phyloP scores from a whole-genome alignment of 2,797 vertebrate genomes.

The Bufotes viridis region DNA sequence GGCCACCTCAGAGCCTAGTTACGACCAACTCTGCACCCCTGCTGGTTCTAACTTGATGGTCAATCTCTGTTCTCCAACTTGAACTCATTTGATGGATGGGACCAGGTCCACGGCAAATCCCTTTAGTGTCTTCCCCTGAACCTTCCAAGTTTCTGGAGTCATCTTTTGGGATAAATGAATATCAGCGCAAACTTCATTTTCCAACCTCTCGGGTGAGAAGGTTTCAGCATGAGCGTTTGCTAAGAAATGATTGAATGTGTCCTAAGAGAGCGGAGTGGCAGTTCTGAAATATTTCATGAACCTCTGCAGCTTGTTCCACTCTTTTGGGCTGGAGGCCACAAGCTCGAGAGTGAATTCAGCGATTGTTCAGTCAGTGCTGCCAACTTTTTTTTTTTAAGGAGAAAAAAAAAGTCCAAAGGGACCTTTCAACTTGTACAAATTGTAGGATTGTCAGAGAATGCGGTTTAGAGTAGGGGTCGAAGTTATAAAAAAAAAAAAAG shows the following conservation, averaged over 20 bases:
- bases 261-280: constrained; percentile 24
- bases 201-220: background rate
- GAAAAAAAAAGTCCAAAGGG: background rate
- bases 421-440: constrained; percentile 45
- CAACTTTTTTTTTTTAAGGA: constrained; percentile 25
- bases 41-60: too few species aligned
- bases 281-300: constrained; percentile 26
- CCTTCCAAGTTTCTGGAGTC: background rate
- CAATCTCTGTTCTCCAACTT: too few species aligned
- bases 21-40: background rate
- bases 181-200: background rate
- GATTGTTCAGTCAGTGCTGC: constrained; percentile 29
- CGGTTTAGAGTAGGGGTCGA: background rate
- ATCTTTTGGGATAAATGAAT: background rate
- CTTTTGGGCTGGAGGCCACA: constrained; percentile 33
- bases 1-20: background rate
- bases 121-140: background rate
- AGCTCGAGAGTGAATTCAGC: constrained; percentile 12
- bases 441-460: constrained; percentile 4
- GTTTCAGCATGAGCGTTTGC: background rate
- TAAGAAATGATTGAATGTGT: constrained; percentile 37
- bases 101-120: background rate
- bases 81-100: background rate
- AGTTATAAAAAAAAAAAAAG: constrained; percentile 13
- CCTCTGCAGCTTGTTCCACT: constrained; percentile 15